These are phyloP conservation scores for Amblyopsis hoosieri DNA, from an alignment of 2,797 vertebrate species.

Conservation along the genomic window DNA sequence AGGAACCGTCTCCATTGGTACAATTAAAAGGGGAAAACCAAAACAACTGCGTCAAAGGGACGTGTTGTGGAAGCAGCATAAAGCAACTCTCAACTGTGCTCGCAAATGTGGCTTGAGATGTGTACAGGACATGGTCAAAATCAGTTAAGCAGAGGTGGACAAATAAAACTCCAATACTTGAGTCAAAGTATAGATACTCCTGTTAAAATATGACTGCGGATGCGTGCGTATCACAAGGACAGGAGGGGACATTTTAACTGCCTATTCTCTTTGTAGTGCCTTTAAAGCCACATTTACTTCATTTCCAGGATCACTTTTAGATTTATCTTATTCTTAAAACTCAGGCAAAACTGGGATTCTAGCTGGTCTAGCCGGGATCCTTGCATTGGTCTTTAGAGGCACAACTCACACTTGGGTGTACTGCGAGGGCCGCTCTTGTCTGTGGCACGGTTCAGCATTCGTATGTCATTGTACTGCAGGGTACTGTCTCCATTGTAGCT, in stretches of 20 bases:
- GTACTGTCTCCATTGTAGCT: constrained; percentile 87
- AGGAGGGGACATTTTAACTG: no score
- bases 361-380: background rate
- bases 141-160: constrained; percentile 13
- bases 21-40: constrained; percentile 30
- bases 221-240: no score
- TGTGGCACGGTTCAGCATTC: constrained; percentile 74
- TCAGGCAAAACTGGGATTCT: background rate
- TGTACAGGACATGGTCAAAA: constrained; percentile 36
- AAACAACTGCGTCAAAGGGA: constrained; percentile 33
- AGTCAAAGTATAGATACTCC: no score
- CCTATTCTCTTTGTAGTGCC: no score
- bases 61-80: constrained; percentile 23
- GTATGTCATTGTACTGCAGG: constrained; percentile 81
- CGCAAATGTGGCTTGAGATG: constrained; percentile 21
- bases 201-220: no score
- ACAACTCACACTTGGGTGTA: constrained; percentile 75
- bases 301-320: no score
- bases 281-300: no score
- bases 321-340: no score
- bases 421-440: constrained; percentile 81
- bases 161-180: no score
- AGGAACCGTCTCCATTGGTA: constrained; percentile 32
- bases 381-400: background rate
- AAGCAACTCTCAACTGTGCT: no score